phyloP scores from a whole-genome alignment of 1,140 invertebrate genomes.

The Drosophila suzukii region DNA sequence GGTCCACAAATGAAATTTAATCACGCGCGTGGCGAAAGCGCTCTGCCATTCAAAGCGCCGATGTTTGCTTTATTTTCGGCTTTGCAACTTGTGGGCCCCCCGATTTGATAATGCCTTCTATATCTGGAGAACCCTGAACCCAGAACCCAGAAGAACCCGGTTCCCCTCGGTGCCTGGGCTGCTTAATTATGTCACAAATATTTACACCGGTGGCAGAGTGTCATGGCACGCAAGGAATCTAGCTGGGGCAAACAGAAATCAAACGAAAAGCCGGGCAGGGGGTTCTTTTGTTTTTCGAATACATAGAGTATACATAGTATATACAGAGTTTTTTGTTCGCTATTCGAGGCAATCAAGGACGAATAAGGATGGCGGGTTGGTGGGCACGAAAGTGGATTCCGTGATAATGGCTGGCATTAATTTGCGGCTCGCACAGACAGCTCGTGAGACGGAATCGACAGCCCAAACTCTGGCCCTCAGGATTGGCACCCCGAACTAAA shows the following conservation, averaged over 20 bases:
- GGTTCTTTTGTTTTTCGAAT: constrained; percentile 12
- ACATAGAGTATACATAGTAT: background rate
- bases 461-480: background rate
- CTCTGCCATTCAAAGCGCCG: constrained; percentile 50
- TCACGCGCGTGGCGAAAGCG: constrained; percentile 63
- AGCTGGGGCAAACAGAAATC: constrained; percentile 67
- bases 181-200: constrained; percentile 83
- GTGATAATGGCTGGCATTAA: constrained; percentile 75
- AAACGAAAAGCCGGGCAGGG: constrained; percentile 50
- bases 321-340: constrained; percentile 13
- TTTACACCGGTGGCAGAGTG: constrained; percentile 73
- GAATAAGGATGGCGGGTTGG: constrained; percentile 53
- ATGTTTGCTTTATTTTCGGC: constrained; percentile 77
- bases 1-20: constrained; percentile 81
- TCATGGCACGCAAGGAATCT: constrained; percentile 74
- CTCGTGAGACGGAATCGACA: constrained; percentile 32
- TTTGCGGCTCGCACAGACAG: constrained; percentile 57
- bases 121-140: background rate
- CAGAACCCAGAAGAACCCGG: constrained; percentile 2
- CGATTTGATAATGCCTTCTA: constrained; percentile 63
- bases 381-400: constrained; percentile 63
- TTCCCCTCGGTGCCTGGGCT: constrained; percentile 37
- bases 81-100: constrained; percentile 59
- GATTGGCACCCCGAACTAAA: constrained; percentile 22
- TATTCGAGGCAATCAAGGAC: constrained; percentile 69